Base-by-base conservation (phyloP, 2,888 invertebrate species). In the Halictus ligatus region DNA sequence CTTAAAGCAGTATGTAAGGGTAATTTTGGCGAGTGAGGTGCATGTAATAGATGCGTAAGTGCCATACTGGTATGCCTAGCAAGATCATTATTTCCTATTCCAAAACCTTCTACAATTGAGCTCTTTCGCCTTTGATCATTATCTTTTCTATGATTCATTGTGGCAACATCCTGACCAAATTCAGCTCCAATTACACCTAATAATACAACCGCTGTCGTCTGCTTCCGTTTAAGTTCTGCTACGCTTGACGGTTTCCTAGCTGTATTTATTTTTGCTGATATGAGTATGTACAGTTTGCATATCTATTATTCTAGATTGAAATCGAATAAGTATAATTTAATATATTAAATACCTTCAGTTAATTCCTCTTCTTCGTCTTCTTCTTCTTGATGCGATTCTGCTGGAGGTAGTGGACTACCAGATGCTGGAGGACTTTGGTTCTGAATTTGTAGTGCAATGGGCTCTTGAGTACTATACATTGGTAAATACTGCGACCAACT, bases 181-280 rank as follows among this genome's bases (percentile, higher is more conserved):
- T 99, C 99, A 0, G 99, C 99, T 0, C 99, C 99, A 79, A 99
- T 98, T 0, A 99, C 99, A 0, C 99, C 99, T 67, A 99, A 95
- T 78, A 99, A 95, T 7, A 99, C 99, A 0, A 99, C 99, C 0
- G 99, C 98, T 0, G 99, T 99, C 0, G 99, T 99, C 95, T 99
- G 99, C 93, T 99, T 99, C 10, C 99, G 96, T 91, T 98, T 98
- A 78, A 98, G 95, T 95, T 99, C 98, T 0, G 98, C 97, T 4
- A 97, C 96, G 88, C 98, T 98, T 1, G 98, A 98, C 10, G 98
- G 98, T 95, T 98, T 98, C 60, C 98, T 96, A 76, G 98, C 96
- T 84, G 93, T 89, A 80, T 95, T 95, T 54, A 95, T 92, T 91
- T 96, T 96, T 95, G 89, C 25, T 89, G 86, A 84, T 76, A 64